phyloP scores from a whole-genome alignment of 1,140 invertebrate species.

The Papilio aristodemus region DNA sequence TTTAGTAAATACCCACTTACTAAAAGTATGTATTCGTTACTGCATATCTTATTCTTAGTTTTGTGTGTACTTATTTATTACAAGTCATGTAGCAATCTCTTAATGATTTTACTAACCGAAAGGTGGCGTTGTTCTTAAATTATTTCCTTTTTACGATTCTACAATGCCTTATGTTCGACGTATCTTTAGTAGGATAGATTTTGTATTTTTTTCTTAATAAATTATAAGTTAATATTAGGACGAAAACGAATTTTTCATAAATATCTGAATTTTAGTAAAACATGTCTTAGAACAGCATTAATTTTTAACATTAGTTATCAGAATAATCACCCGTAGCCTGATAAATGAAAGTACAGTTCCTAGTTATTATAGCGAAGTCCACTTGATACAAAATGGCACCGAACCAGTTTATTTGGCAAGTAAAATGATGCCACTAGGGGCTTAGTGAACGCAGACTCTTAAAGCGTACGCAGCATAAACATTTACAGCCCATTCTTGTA shows the following conservation, averaged over 20 bases:
- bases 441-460: conserved; percentile 50
- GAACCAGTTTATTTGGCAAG: conserved; percentile 52
- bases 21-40: too few species aligned
- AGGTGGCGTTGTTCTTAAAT: too few species aligned
- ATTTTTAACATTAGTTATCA: not conserved
- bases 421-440: conserved; percentile 56
- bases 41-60: too few species aligned
- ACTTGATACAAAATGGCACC: conserved; percentile 11
- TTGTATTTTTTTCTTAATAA: too few species aligned
- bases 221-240: too few species aligned
- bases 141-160: too few species aligned
- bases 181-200: too few species aligned
- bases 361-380: not conserved
- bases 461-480: conserved; percentile 64
- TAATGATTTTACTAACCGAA: too few species aligned
- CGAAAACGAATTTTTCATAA: too few species aligned
- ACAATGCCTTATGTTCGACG: too few species aligned
- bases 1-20: not conserved
- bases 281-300: not conserved
- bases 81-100: too few species aligned
- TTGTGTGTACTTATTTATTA: too few species aligned
- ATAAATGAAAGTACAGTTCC: not conserved
- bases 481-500: conserved; percentile 74
- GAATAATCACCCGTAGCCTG: not conserved
- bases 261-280: not conserved